Base-by-base conservation (phyloP, 2,888 invertebrate species). In the Andricus quercusramuli region DNA sequence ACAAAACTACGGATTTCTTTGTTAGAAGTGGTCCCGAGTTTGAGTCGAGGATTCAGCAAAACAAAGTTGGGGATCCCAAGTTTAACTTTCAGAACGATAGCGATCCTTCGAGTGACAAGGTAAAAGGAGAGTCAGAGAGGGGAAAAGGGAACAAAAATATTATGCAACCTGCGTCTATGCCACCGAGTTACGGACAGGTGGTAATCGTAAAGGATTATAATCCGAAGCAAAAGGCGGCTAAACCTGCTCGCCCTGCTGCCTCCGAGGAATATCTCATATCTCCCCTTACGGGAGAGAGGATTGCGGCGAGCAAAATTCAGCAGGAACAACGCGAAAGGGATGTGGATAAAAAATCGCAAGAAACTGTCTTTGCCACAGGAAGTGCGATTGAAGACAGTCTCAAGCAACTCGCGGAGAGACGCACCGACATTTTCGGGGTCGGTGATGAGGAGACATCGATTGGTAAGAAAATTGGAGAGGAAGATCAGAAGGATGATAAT, bases 1-100 rank as follows among this genome's bases (percentile, higher is more conserved):
- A 99, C 93, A 99, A 99, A 94, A 99, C 99, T 89, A 99, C 99
- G 4, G 98, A 98, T 93, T 99, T 99, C 91, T 99, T 99, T 5
- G 99, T 99, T n/a, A 96, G 99, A 91, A 99, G 99, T 95, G 99
- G 98, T 0, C 98, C 99, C 0, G 99, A 99, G 92, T 99, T 99
- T 93, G 99, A 99, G 92, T 98, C 98, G 4, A 95, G 99, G 84
- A 99, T 99, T 93, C 94, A 98, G 77, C 99, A 99, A 93, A 99
- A 99, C 94, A 99, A 99, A 93, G 94, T 98, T 82, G 98, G 98
- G 74, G 99, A 99, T 93, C 97, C 99, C 1, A 99, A 99, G 93
- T 99, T 99, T 92, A 99, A 99, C 93, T 99, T 99, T 91, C 95
- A 99, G 83, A 99, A 97, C 91, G 94, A 96, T 9, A 98, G 98